A percentile compares a stretch with the other conserved stretches of the same genome.
phyloP scores from a whole-genome alignment of 2,113 vertebrate genomes.

The Astatoreochromis straeleni region DNA sequence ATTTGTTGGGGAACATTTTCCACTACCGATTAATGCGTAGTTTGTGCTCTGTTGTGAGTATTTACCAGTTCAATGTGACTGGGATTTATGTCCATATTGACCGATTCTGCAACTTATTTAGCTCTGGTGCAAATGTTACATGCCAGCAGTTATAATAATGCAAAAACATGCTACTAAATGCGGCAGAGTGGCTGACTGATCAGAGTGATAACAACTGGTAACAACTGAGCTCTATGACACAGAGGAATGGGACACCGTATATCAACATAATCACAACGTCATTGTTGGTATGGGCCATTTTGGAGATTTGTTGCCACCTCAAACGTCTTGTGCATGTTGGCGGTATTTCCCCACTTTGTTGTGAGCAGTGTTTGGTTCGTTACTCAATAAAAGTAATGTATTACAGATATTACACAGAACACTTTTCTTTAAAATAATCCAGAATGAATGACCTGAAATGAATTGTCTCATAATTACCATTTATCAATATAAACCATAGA shows the following conservation, averaged over 20 bases:
- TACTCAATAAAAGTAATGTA: background rate
- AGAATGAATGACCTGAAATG: background rate
- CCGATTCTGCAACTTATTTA: background rate
- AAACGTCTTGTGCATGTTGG: background rate
- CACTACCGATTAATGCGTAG: background rate
- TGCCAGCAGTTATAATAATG: background rate
- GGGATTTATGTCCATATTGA: background rate
- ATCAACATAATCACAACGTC: background rate
- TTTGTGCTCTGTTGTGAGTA: background rate
- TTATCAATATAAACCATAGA: background rate
- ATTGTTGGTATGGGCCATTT: background rate
- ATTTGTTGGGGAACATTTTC: background rate
- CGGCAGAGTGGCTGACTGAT: background rate
- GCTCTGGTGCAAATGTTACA: background rate
- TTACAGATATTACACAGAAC: background rate
- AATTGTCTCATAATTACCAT: background rate
- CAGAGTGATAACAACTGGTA: background rate
- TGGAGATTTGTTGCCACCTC: background rate
- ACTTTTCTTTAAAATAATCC: background rate
- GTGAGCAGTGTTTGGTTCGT: background rate
- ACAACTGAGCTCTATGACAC: background rate
- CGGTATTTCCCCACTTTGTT: background rate
- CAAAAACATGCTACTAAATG: background rate
- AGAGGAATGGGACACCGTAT: background rate
- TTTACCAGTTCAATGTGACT: background rate